Evolutionary conservation across 1,140 invertebrate genomes (phyloP), one percentile per base, ranked within the genome.

Genomic region (Cyrtorhinus lividipennis): DNA sequence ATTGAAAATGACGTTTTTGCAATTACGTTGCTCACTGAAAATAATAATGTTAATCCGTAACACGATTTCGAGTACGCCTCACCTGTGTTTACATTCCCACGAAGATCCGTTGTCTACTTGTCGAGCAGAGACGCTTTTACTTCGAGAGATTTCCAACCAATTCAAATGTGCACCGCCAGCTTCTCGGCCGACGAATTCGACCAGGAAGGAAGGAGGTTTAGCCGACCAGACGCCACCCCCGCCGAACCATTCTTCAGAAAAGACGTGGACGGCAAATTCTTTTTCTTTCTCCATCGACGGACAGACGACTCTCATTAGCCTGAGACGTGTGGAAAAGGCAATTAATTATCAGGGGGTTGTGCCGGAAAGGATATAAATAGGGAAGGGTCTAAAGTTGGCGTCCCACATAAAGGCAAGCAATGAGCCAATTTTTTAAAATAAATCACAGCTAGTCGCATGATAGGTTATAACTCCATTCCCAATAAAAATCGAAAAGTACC

Each of bases 81-180:
- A 65, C 61, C 64, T 65, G 44, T 62, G 56, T 23, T 56, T 30
- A 26, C 64, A 65, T 26, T 65, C 61, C 57, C 44, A 30, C 0
- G 56, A 24, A 1, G 56, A 24, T 23, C 25, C 61, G 12, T 62
- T 59, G 26, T 58, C 46, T n/a, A 15, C 58, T 2, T 24, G 24
- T 76, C 58, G 73, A 71, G 13, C 73, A 76, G 53, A 77, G 76
- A 63, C 79, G 5, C 81, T 85, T 81, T 23, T 80, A 77, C 44
- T 84, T 67, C 84, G 85, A 23, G 84, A 86, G 24, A 88, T 80
- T 64, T 87, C 85, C 73, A 88, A 85, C 86, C 86, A 88, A 62
- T 83, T 85, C 30, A 88, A 81, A 5, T 79, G 77, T 69, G 87
- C 86, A 67, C 79, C 80, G 0, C 85, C 85, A 3, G 81, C 78